Conservation (phyloP, 1,140 invertebrate genomes). For the Palaemon carinicauda region DNA sequence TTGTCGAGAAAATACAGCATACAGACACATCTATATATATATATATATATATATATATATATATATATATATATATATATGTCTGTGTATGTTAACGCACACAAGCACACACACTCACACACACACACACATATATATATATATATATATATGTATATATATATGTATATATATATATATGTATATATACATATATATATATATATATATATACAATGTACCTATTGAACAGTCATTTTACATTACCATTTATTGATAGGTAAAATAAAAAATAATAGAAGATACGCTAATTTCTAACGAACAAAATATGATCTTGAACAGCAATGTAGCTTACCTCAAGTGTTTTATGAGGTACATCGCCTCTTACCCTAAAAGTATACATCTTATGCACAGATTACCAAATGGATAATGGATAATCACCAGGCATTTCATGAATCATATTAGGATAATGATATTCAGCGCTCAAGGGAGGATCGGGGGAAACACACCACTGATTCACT, state of each 20-base stretch:
- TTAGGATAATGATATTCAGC: too few species aligned
- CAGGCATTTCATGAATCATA: too few species aligned
- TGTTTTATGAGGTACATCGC: too few species aligned
- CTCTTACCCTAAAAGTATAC: too few species aligned
- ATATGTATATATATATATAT: not conserved
- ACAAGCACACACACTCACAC: not conserved
- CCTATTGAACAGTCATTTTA: too few species aligned
- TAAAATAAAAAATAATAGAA: too few species aligned
- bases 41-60: not conserved
- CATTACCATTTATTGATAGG: too few species aligned
- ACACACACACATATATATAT: not conserved
- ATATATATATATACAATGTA: not conserved
- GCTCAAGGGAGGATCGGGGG: too few species aligned
- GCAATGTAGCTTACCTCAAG: not conserved
- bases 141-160: not conserved
- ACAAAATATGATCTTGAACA: not conserved
- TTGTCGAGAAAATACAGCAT: too few species aligned
- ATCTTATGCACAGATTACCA: too few species aligned
- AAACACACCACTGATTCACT: too few species aligned
- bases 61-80: not conserved
- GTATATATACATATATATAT: not conserved
- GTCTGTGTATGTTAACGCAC: not conserved
- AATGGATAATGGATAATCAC: too few species aligned
- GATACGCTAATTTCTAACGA: not conserved
- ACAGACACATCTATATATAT: not conserved